These are phyloP conservation scores for Drosophila repletoides DNA, from an alignment of 1,140 invertebrate genomes.

Conservation along the genomic window DNA sequence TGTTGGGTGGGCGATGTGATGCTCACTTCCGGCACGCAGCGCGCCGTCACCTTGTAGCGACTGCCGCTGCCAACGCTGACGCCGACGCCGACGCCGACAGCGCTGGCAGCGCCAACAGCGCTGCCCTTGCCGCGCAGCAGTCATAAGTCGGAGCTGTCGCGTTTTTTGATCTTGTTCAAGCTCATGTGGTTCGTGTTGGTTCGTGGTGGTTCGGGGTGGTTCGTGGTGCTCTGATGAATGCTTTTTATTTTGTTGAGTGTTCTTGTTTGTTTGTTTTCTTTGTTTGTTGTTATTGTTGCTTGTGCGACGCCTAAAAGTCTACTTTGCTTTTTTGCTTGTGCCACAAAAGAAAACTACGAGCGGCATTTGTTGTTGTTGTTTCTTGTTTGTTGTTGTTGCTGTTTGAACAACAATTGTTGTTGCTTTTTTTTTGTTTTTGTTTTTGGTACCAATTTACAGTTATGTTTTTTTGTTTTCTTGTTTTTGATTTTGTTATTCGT, in stretches of 20 bases:
- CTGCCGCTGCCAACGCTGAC: conserved; percentile 69
- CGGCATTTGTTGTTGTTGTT: conserved; percentile 49
- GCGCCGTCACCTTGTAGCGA: conserved; percentile 80
- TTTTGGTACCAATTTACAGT: conserved; percentile 68
- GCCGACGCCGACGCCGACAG: conserved; percentile 60
- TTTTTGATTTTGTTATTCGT: conserved; percentile 28
- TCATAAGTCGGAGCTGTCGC: conserved; percentile 82
- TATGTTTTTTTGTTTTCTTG: conserved; percentile 49
- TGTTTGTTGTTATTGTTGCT: conserved; percentile 32
- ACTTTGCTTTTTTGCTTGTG: conserved; percentile 66
- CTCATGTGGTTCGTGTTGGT: conserved; percentile 75
- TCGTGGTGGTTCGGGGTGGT: conserved; percentile 17
- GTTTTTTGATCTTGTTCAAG: conserved; percentile 81
- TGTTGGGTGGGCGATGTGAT: conserved; percentile 77
- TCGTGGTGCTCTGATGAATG: conserved; percentile 35
- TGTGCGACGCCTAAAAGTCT: conserved; percentile 72
- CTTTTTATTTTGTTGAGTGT: conserved; percentile 42
- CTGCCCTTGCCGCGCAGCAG: conserved; percentile 73
- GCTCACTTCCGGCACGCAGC: conserved; percentile 80
- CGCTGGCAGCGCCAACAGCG: conserved; percentile 45
- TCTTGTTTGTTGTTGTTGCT: conserved; percentile 33
- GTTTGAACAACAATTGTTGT: conserved; percentile 37
- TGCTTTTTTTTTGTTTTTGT: conserved; percentile 31
- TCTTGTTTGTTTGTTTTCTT: conserved; percentile 44
- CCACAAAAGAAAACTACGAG: conserved; percentile 71